Percentiles rank a stretch among this genome's conserved stretches.
phyloP scores from a whole-genome alignment of 2,888 invertebrate species.

The Lumbricus terrestris region DNA sequence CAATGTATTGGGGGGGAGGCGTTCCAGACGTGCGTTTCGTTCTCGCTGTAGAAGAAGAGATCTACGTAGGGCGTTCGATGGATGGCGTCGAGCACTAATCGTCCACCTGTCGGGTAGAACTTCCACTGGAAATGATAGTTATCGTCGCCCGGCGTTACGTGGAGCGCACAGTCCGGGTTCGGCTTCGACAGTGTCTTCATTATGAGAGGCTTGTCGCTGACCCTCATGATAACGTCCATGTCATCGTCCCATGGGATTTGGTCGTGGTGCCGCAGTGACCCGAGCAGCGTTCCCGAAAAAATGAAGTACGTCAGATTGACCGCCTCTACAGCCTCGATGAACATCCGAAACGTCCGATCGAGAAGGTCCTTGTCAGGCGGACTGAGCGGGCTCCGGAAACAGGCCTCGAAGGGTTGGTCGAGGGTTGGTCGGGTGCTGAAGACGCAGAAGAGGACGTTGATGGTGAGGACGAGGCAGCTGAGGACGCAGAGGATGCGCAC shows the following conservation, averaged over 20 bases:
- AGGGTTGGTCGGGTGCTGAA: neutral
- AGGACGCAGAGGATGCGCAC: neutral
- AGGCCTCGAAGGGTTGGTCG: neutral
- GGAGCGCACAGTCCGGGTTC: neutral
- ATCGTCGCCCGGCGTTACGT: slow-evolving; percentile 18
- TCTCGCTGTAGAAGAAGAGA: slow-evolving; percentile 44
- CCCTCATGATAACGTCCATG: slow-evolving; percentile 43
- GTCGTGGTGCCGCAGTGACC: slow-evolving; percentile 42
- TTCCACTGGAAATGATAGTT: slow-evolving; percentile 40
- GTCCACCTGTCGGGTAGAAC: slow-evolving; percentile 38
- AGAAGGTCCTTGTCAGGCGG: neutral
- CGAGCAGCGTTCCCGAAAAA: slow-evolving; percentile 42
- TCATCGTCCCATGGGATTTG: slow-evolving; percentile 44
- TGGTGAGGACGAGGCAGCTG: neutral
- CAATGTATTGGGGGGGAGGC: slow-evolving; percentile 23
- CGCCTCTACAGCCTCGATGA: slow-evolving; percentile 20
- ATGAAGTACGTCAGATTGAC: slow-evolving; percentile 36
- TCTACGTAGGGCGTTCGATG: slow-evolving; percentile 47
- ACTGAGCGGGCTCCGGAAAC: neutral
- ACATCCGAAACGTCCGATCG: slow-evolving; percentile 10
- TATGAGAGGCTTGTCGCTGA: slow-evolving; percentile 31
- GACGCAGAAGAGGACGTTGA: neutral
- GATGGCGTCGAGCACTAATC: slow-evolving; percentile 36
- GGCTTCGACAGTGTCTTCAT: neutral
- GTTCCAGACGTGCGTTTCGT: slow-evolving; percentile 43